Conservation (phyloP, 2,113 vertebrate species). For the Gadus macrocephalus region DNA sequence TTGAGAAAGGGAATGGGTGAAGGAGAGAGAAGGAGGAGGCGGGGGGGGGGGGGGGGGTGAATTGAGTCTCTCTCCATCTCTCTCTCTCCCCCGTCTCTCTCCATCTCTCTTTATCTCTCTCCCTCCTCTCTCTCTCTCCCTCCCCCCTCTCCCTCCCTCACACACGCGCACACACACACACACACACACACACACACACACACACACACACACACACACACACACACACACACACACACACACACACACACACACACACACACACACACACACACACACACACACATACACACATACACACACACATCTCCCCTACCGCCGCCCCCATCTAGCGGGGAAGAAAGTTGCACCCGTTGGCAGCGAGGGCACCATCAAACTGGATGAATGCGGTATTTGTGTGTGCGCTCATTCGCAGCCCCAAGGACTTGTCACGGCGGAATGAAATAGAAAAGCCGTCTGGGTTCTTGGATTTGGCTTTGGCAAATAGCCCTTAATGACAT, state of each 20-base stretch:
- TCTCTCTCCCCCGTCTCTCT: conserved; percentile 21
- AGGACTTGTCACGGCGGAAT: conserved; percentile 23
- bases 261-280: no score
- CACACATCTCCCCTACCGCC: background rate
- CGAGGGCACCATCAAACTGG: conserved; percentile 53
- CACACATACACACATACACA: no score
- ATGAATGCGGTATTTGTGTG: conserved; percentile 57
- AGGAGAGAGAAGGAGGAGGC: conserved; percentile 39
- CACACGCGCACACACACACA: no score
- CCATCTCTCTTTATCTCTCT: no score
- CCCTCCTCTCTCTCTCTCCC: no score
- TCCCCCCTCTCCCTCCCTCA: no score
- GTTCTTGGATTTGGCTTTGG: background rate
- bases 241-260: no score
- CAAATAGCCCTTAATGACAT: conserved; percentile 7
- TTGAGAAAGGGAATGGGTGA: conserved; percentile 43
- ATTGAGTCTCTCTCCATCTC: conserved; percentile 37
- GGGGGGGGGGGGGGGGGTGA: conserved; percentile 8
- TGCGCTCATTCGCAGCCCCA: conserved; percentile 15
- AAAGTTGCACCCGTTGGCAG: conserved; percentile 52
- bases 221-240: no score
- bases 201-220: no score
- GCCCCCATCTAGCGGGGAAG: conserved; percentile 26
- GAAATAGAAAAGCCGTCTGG: conserved; percentile 11
- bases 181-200: no score